phyloP scores from a whole-genome alignment of 2,888 invertebrate species.

The Escarpia spicata region DNA sequence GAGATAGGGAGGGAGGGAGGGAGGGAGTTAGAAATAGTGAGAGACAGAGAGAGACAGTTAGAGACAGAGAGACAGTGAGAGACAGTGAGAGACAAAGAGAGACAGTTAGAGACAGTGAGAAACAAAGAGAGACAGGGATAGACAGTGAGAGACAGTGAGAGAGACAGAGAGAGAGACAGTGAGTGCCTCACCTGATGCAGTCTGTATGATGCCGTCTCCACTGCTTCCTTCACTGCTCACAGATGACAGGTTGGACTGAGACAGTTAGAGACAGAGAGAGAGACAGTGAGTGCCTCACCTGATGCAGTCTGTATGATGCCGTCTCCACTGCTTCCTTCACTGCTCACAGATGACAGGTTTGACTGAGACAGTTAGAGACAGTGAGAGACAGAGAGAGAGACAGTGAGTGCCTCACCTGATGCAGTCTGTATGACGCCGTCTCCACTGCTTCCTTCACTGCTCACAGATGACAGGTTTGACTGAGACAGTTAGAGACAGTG shows the following conservation, averaged over 20 bases:
- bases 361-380: background rate
- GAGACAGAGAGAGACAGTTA: no score
- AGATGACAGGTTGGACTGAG: background rate
- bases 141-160: no score
- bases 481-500: background rate
- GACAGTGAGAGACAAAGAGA: no score
- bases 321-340: background rate
- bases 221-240: background rate
- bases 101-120: no score
- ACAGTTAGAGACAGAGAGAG: background rate
- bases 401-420: background rate
- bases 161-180: background rate
- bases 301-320: background rate
- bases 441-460: background rate
- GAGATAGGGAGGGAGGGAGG: no score
- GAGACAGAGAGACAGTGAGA: no score
- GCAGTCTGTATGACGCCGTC: background rate
- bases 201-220: background rate
- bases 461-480: background rate
- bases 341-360: background rate
- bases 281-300: background rate
- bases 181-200: background rate
- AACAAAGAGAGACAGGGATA: no score
- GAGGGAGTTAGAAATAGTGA: no score
- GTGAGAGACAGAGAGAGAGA: no score